These are phyloP conservation scores for Tamias sibiricus DNA, from an alignment of 2,113 vertebrate genomes.

Conservation along the genomic window DNA sequence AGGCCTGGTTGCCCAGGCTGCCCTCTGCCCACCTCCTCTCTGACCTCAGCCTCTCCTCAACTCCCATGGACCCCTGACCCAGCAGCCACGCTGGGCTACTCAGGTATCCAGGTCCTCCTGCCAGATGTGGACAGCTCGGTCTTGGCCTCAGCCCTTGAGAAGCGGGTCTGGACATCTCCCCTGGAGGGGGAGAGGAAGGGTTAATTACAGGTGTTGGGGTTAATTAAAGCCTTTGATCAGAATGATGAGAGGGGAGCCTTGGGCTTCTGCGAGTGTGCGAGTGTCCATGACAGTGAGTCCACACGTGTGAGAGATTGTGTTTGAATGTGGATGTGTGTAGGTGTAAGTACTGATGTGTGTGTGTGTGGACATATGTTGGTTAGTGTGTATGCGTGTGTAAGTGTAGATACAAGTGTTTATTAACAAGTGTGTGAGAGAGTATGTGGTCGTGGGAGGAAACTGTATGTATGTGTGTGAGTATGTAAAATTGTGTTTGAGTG, in stretches of 20 bases:
- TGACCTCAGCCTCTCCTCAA: not conserved
- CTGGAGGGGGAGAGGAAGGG: not conserved
- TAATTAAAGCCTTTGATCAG: conserved; percentile 72
- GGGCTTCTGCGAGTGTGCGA: conserved; percentile 21
- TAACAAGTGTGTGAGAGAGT: not conserved
- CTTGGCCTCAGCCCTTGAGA: conserved; percentile 26
- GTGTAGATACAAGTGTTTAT: not conserved
- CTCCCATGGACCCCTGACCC: not conserved
- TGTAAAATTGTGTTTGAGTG: not conserved
- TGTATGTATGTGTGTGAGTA: not conserved
- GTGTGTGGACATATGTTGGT: not conserved
- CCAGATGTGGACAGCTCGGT: not conserved
- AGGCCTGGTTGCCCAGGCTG: not conserved
- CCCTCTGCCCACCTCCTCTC: not conserved
- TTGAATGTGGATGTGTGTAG: not conserved
- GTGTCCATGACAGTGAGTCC: not conserved
- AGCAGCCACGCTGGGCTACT: not conserved
- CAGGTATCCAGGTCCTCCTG: not conserved
- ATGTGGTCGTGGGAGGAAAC: not conserved
- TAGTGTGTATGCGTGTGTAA: not conserved
- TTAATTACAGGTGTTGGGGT: conserved; percentile 72
- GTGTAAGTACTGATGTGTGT: not conserved
- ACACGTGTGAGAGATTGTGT: not conserved
- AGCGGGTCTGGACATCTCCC: conserved; percentile 64
- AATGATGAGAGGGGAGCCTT: conserved; percentile 16